Evolutionary conservation across 2,888 invertebrate species (phyloP), one percentile per base, ranked within the genome.

Genomic region (Melolontha melolontha): DNA sequence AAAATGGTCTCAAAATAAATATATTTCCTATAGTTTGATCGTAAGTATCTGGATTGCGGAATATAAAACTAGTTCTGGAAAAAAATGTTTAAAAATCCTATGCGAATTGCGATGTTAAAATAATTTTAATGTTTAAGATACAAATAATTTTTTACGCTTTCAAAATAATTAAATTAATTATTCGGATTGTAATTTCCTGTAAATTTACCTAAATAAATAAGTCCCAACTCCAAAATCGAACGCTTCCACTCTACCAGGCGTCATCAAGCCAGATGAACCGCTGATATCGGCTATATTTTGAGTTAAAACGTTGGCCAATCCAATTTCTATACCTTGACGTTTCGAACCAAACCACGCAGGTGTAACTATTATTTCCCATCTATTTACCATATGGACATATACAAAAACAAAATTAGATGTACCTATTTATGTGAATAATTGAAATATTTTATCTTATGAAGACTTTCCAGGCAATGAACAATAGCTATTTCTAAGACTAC

Each of bases 181-280:
- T n/a, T n/a, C n/a, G n/a, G n/a, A n/a, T n/a, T n/a, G n/a, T n/a
- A n/a, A n/a, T n/a, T n/a, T n/a, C n/a, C 22, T 22, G 22, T 4
- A 22, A 22, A 22, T 10, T n/a, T 57, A 69, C 69, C 62, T 50
- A 47, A 69, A 69, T 22, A 47, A 47, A 47, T 64, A 66, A 1
- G 42, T 66, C 22, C 66, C 69, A 47, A 69, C 63, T 5, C 65
- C 52, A 54, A 65, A 69, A 52, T 69, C 69, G 27, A 69, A 65
- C 0, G 52, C 47, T 55, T 69, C 62, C 8, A 34, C n/a, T 34
- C 69, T 59, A 8, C 62, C 59, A 5, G 59, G 27, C 0, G 69
- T 59, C 62, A 69, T 66, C 42, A 63, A 54, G 12, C 65, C 63
- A 6, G 65, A 44, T 8, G 62, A 49, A 10, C 65, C 69, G 11